phyloP scores from a whole-genome alignment of 2,797 vertebrate species.

The Calcarius lapponicus region DNA sequence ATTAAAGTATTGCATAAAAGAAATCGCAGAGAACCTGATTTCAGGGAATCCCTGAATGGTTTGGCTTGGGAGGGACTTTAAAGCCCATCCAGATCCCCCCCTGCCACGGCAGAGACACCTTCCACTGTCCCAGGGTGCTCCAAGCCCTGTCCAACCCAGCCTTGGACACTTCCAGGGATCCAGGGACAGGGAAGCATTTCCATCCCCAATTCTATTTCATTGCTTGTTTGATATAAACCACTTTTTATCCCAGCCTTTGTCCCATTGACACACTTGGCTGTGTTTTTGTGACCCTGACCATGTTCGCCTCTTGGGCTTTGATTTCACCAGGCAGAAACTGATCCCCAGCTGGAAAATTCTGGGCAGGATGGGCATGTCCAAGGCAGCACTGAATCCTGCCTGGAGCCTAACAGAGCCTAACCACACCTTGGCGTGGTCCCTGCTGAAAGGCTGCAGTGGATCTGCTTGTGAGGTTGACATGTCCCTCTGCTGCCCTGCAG shows the following conservation, averaged over 20 bases:
- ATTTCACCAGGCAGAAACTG: background rate
- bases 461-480: fast-evolving
- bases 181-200: background rate
- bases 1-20: background rate
- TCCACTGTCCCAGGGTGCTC: background rate
- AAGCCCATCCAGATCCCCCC: fast-evolving
- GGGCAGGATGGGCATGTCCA: background rate
- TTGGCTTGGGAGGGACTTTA: background rate
- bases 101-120: background rate
- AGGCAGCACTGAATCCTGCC: fast-evolving
- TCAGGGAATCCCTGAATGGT: background rate
- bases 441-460: background rate
- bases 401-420: background rate
- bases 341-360: background rate
- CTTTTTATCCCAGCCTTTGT: background rate
- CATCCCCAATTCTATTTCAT: background rate
- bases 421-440: fast-evolving
- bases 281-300: background rate
- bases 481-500: background rate
- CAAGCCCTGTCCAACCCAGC: background rate
- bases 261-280: background rate
- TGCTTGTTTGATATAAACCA: background rate
- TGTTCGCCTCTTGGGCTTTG: background rate
- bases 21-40: background rate
- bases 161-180: background rate